phyloP scores from a whole-genome alignment of 2,888 invertebrate species.

The Amaurobius ferox region DNA sequence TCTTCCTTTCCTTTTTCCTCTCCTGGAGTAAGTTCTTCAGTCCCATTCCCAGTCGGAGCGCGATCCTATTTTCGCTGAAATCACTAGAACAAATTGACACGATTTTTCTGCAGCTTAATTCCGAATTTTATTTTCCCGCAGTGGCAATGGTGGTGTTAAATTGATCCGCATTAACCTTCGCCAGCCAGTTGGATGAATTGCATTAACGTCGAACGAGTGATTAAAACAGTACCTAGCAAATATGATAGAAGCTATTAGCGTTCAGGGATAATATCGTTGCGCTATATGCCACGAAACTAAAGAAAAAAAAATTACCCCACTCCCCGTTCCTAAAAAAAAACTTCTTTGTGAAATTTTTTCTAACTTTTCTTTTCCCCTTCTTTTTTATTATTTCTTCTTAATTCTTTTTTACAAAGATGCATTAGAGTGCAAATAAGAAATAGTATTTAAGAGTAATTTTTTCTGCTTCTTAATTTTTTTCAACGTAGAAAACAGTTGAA shows the following conservation, averaged over 20 bases:
- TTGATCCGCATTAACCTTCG: slow-evolving; percentile 70
- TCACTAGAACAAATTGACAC: slow-evolving; percentile 73
- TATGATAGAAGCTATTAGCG: slow-evolving; percentile 70
- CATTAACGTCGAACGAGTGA: slow-evolving; percentile 46
- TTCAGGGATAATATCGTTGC: slow-evolving; percentile 55
- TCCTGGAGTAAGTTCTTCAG: slow-evolving; percentile 42
- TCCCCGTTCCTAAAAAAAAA: not conserved
- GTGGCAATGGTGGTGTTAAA: slow-evolving; percentile 59
- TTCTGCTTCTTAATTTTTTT: slow-evolving; percentile 35
- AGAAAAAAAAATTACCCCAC: slow-evolving; percentile 40
- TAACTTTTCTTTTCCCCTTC: slow-evolving; percentile 18
- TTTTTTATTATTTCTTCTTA: slow-evolving; percentile 41
- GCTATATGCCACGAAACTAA: slow-evolving; percentile 28
- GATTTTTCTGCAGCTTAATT: slow-evolving; percentile 73
- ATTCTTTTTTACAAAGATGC: slow-evolving; percentile 40
- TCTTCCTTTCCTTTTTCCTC: slow-evolving; percentile 17
- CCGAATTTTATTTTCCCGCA: slow-evolving; percentile 62
- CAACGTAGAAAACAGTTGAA: slow-evolving; percentile 31
- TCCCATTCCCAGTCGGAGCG: slow-evolving; percentile 32
- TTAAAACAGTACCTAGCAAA: slow-evolving; percentile 67
- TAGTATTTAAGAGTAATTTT: slow-evolving; percentile 63
- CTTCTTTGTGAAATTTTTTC: slow-evolving; percentile 23
- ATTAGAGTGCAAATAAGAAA: slow-evolving; percentile 64
- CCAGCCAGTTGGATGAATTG: slow-evolving; percentile 48
- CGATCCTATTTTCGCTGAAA: slow-evolving; percentile 71